A percentile compares a stretch with the other conserved stretches of the same genome.
These are phyloP conservation scores for Stomorhina lunata DNA, from an alignment of 2,888 invertebrate species.

Conservation along the genomic window DNA sequence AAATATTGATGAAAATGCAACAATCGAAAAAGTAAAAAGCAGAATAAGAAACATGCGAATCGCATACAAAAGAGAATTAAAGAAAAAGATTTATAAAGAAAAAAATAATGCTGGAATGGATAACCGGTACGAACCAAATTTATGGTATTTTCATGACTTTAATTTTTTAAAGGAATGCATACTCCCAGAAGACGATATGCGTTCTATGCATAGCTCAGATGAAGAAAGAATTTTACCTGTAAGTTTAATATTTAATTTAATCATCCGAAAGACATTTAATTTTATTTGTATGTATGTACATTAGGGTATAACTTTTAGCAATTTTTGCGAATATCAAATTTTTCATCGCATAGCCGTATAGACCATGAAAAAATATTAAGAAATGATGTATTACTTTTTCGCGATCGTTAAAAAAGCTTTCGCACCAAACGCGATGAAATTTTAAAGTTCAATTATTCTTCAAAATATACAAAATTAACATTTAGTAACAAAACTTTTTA, in stretches of 20 bases:
- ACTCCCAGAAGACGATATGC: not conserved
- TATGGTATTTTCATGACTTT: conserved; percentile 26
- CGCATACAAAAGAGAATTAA: conserved; percentile 17
- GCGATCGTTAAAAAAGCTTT: no score
- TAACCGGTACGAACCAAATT: conserved; percentile 18
- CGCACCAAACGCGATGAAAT: no score
- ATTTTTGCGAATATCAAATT: no score
- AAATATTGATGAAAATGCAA: conserved; percentile 23
- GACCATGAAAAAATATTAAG: no score
- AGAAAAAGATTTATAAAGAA: conserved; percentile 1
- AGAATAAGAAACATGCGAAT: conserved; percentile 19
- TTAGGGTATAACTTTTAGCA: no score
- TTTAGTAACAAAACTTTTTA: no score
- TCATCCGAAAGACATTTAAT: no score
- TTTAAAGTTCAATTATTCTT: no score
- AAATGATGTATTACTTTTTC: no score
- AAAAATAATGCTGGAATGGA: not conserved
- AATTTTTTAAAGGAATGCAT: conserved; percentile 18
- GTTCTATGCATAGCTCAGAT: not conserved
- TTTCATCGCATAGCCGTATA: no score
- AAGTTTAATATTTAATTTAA: not conserved
- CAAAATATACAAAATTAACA: no score
- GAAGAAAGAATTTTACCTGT: not conserved
- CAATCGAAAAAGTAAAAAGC: not conserved
- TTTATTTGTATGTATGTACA: no score